Evolutionary conservation across 2,113 vertebrate species (phyloP).

Genomic region (Sapayoa aenigma): DNA sequence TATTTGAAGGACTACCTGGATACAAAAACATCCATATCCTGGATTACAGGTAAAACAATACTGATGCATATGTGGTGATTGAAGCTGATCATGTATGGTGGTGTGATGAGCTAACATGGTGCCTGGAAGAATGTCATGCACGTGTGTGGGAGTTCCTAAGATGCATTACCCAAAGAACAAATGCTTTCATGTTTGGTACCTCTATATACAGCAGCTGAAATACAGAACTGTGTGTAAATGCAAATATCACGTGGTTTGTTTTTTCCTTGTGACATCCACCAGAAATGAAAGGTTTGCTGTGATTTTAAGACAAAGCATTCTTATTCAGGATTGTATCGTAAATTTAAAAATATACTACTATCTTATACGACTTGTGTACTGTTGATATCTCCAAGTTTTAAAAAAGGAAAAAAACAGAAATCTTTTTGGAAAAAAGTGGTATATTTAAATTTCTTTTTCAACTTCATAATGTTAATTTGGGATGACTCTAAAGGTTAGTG

Average conservation of each 20-base stretch:
- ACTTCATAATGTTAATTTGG: neutral
- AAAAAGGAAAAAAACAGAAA: neutral
- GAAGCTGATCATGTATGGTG: neutral
- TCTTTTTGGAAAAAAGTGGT: neutral
- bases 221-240: neutral
- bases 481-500: neutral
- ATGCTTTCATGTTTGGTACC: neutral
- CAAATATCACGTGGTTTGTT: neutral
- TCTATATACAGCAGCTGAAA: neutral
- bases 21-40: constrained; percentile 83
- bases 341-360: neutral
- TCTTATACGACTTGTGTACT: neutral
- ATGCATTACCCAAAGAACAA: neutral
- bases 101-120: neutral
- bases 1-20: constrained; percentile 84
- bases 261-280: neutral
- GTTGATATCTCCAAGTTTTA: neutral
- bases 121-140: neutral
- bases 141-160: neutral
- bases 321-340: neutral
- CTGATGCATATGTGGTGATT: neutral
- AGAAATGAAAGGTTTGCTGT: neutral
- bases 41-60: constrained; percentile 84
- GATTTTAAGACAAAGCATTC: neutral
- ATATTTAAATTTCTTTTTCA: neutral